Conservation (phyloP, 2,888 invertebrate genomes). For the Tetrapedia diversipes region DNA sequence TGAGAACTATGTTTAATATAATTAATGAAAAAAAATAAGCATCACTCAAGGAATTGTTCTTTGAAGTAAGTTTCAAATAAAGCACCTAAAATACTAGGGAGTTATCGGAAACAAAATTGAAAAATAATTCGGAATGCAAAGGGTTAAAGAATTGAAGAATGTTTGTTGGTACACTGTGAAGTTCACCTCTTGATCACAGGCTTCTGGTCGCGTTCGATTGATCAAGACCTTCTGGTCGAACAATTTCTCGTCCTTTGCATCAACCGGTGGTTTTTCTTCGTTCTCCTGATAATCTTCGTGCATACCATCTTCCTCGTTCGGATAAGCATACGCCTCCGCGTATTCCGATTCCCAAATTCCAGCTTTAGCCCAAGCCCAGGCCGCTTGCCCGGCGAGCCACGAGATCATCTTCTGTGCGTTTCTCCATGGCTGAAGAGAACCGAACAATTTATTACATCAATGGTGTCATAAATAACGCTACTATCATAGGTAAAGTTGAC, state of each 20-base stretch:
- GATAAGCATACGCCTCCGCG: slow-evolving; percentile 71
- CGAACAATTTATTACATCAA: not conserved
- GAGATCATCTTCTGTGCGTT: slow-evolving; percentile 70
- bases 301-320: slow-evolving; percentile 70
- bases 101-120: no score
- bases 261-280: slow-evolving; percentile 73
- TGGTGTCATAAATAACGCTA: no score
- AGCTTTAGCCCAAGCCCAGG: slow-evolving; percentile 75
- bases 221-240: slow-evolving; percentile 88
- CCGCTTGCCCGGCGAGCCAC: slow-evolving; percentile 76
- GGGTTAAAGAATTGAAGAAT: not conserved
- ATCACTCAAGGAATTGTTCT: no score
- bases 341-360: slow-evolving; percentile 76
- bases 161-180: not conserved
- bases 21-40: no score
- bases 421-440: slow-evolving; percentile 73
- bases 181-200: slow-evolving; percentile 90
- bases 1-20: no score
- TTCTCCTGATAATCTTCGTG: slow-evolving; percentile 71
- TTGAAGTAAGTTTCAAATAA: no score
- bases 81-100: no score
- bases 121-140: no score
- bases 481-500: no score
- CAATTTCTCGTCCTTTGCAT: slow-evolving; percentile 84
- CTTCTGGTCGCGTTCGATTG: slow-evolving; percentile 91